Conservation (phyloP, 2,113 vertebrate genomes). For the Elgaria multicarinata region DNA sequence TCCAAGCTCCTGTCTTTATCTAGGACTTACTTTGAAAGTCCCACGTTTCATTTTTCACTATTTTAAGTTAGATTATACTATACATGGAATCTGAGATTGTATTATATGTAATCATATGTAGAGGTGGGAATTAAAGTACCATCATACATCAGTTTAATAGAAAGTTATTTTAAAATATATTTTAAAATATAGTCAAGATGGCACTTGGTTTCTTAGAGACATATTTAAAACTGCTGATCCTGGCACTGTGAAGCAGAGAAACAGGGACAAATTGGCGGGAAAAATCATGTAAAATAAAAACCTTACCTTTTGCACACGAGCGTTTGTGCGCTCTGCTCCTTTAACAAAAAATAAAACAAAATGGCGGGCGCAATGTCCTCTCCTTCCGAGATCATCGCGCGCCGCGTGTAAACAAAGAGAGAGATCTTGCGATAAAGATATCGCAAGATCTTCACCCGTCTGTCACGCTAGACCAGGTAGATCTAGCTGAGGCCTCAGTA, state of each 20-base stretch:
- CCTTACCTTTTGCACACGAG: too few relatives aligned
- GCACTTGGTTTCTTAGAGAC: neutral
- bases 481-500: too few relatives aligned
- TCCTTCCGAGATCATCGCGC: too few relatives aligned
- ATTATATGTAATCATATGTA: neutral
- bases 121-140: neutral
- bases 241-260: neutral
- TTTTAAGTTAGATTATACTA: neutral
- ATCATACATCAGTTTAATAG: neutral
- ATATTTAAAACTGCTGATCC: neutral
- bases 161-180: neutral
- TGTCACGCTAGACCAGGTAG: too few relatives aligned
- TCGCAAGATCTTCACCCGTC: too few relatives aligned
- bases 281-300: too few relatives aligned
- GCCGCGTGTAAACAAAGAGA: too few relatives aligned
- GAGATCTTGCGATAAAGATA: too few relatives aligned
- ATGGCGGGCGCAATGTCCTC: too few relatives aligned
- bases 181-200: neutral
- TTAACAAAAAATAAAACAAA: too few relatives aligned
- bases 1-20: neutral
- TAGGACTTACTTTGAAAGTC: neutral
- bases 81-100: neutral
- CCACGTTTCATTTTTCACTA: neutral
- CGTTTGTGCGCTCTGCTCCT: too few relatives aligned
- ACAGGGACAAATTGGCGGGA: too few relatives aligned